Conservation (phyloP, 1,140 invertebrate species). For the Andricus grossulariae region DNA sequence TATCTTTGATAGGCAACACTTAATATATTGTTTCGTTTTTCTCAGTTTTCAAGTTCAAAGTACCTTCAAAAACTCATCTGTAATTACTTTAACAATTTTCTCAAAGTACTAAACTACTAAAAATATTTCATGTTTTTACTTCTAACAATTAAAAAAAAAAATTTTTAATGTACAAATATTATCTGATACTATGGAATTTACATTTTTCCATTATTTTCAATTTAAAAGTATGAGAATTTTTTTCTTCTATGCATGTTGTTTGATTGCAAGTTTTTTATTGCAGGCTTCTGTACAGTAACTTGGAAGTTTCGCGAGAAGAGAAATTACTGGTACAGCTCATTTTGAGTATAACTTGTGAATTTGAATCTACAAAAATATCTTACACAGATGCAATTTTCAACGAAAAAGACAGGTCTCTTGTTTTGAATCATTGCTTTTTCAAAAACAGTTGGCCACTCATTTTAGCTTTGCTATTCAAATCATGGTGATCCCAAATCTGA, state of each 20-base stretch:
- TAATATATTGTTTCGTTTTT: too few species aligned
- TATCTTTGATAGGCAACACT: too few species aligned
- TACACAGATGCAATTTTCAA: constrained; percentile 47
- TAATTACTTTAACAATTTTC: too few species aligned
- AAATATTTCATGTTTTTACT: too few species aligned
- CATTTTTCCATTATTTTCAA: too few species aligned
- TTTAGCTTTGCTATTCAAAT: constrained; percentile 39
- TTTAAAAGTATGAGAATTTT: too few species aligned
- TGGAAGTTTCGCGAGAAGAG: constrained; percentile 63
- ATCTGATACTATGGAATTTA: too few species aligned
- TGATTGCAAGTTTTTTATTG: constrained; percentile 43
- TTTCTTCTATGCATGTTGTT: neutral
- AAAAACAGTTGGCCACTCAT: neutral
- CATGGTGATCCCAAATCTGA: constrained; percentile 49
- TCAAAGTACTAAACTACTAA: too few species aligned
- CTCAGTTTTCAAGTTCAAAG: too few species aligned
- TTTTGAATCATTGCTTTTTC: constrained; percentile 19
- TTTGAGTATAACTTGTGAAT: constrained; percentile 51
- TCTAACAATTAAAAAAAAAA: too few species aligned
- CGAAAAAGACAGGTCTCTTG: constrained; percentile 49
- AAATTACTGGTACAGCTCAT: constrained; percentile 59
- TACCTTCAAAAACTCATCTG: too few species aligned
- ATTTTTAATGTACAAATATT: too few species aligned
- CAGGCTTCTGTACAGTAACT: constrained; percentile 69
- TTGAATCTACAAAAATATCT: constrained; percentile 44